Evolutionary conservation across 1,140 invertebrate species (phyloP).

Genomic region (Varroa destructor): DNA sequence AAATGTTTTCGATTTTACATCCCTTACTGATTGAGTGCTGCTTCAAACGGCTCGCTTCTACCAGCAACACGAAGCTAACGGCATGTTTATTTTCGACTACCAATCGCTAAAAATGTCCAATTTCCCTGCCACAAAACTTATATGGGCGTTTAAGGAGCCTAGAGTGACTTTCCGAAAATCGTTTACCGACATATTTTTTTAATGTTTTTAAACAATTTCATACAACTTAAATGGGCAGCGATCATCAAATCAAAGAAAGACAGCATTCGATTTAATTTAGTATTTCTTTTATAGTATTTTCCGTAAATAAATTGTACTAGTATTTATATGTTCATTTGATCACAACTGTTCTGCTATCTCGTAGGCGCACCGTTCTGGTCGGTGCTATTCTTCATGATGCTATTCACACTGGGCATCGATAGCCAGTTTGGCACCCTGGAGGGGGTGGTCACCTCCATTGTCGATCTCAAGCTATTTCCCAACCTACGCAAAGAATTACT

Average conservation of each 20-base stretch:
- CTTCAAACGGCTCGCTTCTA: not conserved
- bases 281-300: not conserved
- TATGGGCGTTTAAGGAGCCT: too few relatives aligned
- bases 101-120: too few relatives aligned
- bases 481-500: slow-evolving; percentile 79
- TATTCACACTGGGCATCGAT: slow-evolving; percentile 84
- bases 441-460: slow-evolving; percentile 85
- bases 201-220: too few relatives aligned
- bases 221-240: too few relatives aligned
- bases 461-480: slow-evolving; percentile 85
- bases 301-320: not conserved
- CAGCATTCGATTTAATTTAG: not conserved
- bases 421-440: slow-evolving; percentile 88
- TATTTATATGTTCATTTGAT: not conserved
- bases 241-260: too few relatives aligned
- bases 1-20: too few relatives aligned
- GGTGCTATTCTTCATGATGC: slow-evolving; percentile 84
- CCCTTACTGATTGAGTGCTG: too few relatives aligned
- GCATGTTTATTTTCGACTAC: not conserved
- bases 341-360: not conserved
- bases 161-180: too few relatives aligned
- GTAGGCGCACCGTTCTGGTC: slow-evolving; percentile 71
- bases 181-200: too few relatives aligned
- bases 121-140: too few relatives aligned
- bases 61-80: not conserved